Percentiles rank a stretch among this genome's conserved stretches.
Evolutionary conservation across 1,140 invertebrate genomes (phyloP).

Genomic region (Andrena cerasifolii): DNA sequence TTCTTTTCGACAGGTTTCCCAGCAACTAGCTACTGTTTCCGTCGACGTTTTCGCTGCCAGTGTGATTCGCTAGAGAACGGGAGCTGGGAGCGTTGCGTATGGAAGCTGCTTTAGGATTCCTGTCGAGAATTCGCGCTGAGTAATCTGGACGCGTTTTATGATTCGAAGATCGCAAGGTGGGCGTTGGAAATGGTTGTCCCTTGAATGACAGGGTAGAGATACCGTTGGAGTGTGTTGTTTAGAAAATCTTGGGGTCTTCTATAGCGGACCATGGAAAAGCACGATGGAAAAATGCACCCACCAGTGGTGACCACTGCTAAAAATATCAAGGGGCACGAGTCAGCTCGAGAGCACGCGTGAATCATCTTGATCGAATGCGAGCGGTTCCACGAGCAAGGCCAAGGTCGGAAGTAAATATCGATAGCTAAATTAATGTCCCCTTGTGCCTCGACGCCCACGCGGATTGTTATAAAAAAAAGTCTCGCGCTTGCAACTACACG

Average conservation of each 20-base stretch:
- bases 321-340: conserved; percentile 22
- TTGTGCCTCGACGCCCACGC: conserved; percentile 23
- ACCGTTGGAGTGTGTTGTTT: too few species aligned
- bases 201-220: too few species aligned
- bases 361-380: conserved; percentile 46
- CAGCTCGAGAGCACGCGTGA: conserved; percentile 26
- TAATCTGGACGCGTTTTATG: not conserved
- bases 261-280: too few species aligned
- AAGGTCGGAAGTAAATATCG: conserved; percentile 68
- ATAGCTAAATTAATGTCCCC: conserved; percentile 70
- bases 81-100: not conserved
- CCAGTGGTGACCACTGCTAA: conserved; percentile 1
- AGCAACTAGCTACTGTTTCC: not conserved
- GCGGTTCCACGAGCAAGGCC: conserved; percentile 67
- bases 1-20: not conserved
- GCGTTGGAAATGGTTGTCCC: too few species aligned
- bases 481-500: not conserved
- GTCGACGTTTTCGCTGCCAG: not conserved
- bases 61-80: not conserved
- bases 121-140: not conserved
- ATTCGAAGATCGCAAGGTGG: too few species aligned
- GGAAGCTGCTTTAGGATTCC: too few species aligned
- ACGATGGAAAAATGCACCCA: not conserved
- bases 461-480: conserved; percentile 34
- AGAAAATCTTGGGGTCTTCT: too few species aligned